Evolutionary conservation across 2,888 invertebrate genomes (phyloP), one percentile per base, ranked within the genome.

Genomic region (Cenopis cana): DNA sequence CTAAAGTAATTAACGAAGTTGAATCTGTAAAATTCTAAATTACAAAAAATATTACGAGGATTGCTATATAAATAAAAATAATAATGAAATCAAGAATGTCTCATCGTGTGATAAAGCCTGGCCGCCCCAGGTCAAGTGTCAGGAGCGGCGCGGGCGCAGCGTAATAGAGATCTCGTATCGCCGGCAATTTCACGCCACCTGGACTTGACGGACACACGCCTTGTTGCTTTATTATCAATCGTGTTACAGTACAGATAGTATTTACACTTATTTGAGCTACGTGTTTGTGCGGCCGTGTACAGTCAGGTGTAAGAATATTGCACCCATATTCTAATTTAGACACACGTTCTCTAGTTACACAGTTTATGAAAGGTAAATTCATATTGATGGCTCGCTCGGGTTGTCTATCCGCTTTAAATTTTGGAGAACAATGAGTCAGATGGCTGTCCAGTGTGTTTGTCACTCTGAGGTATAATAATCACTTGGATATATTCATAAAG

Each of bases 91-190:
- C 54, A 52, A 52, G 29, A 18, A 46, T 59, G 62, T 74, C 68
- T 57, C 41, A 49, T n/a, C 17, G 12, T 18, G 33, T 18, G n/a
- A 24, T n/a, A 54, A 70, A 6, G 8, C 74, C 75, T 87, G 83
- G 88, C 73, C 75, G 79, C 81, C 76, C n/a, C 73, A 78, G 87
- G 87, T 87, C 88, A 87, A 85, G 84, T 86, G 88, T 87, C 88
- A 87, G 82, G 77, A 78, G 79, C 76, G 74, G 75, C 78, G 79
- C 76, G 74, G 75, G 78, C 77, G 69, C 68, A 75, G 20, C 76
- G 80, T 81, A 81, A 81, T 78, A 79, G 65, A 59, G 69, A 72
- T 68, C 65, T 66, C 66, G 59, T 20, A 60, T 66, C 68, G 72
- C 73, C 77, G 75, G 54, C 65, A 66, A 70, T 70, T 70, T 70